A percentile compares a stretch with the other conserved stretches of the same genome.
phyloP scores from a whole-genome alignment of 1,140 invertebrate species.

The Triops cancriformis region DNA sequence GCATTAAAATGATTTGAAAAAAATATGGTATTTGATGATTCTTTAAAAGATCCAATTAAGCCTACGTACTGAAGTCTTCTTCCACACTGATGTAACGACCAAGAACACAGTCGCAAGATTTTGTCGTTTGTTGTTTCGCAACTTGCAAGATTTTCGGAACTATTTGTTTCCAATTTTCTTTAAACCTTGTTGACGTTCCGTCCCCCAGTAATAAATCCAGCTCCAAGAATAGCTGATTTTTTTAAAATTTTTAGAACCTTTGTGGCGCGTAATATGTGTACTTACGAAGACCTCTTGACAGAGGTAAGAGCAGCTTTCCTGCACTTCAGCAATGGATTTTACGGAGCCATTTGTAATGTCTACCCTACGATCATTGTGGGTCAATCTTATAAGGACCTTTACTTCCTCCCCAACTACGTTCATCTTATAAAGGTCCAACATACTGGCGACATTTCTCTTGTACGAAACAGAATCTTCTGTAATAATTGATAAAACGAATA shows the following conservation, averaged over 20 bases:
- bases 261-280: background rate
- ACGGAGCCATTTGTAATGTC: background rate
- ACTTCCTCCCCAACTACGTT: background rate
- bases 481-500: background rate
- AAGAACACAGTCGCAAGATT: background rate
- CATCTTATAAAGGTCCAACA: background rate
- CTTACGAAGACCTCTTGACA: background rate
- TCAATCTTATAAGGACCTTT: background rate
- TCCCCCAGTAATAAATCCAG: background rate
- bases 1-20: too few relatives aligned
- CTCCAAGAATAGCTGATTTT: background rate
- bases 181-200: background rate
- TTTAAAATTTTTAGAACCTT: background rate
- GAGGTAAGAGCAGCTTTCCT: background rate
- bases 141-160: background rate
- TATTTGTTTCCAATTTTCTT: background rate
- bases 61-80: background rate
- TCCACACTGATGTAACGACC: background rate
- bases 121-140: background rate
- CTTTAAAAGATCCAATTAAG: background rate
- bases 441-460: background rate
- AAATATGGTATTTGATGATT: background rate
- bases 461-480: background rate
- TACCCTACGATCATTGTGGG: background rate
- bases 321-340: background rate